Base-by-base conservation (phyloP, 2,113 vertebrate genomes). In the Oceanodroma tethys region DNA sequence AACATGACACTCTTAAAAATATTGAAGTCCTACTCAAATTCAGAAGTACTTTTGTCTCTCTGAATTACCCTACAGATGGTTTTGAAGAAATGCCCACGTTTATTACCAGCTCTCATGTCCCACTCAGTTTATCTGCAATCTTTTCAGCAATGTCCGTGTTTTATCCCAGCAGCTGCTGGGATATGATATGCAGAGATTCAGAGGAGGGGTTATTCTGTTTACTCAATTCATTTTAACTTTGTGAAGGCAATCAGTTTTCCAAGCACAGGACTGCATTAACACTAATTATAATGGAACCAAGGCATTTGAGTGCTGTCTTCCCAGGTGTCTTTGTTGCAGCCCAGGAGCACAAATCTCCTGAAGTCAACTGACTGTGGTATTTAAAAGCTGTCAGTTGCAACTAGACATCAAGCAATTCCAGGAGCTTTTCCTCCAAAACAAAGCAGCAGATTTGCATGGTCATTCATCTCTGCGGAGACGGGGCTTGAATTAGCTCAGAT, bases 401-500 rank as follows among this genome's bases (percentile, higher is more conserved):
- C 66, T 90, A 94, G 89, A 88, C 81, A n/a, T 96, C 82, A 91
- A 91, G 89, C 62, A 93, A 82, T 62, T 89, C 88, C 95, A 90
- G 93, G 86, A 98, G 75, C 75, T 80, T 88, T 79, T 81, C 90
- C 88, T 95, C 76, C 43, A 84, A 95, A 97, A 96, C 79, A 96
- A 86, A 91, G 81, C n/a, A 86, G 47, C 42, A 48, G 76, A 75
- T 97, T 98, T 95, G 60, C 92, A 95, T 93, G 87, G 22, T 93
- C 63, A 92, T 96, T 98, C 95, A 94, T 96, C 97, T 97, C 67
- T 96, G 68, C 16, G 42, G 66, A 86, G 83, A 92, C 5, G 1
- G 26, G 38, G 78, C n/a, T 95, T 93, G 90, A 93, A 96, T 96
- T 86, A 96, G 88, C 88, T 95, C 68, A 81, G 81, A 95, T 97